A percentile compares a stretch with the other conserved stretches of the same genome.
phyloP scores from a whole-genome alignment of 2,113 vertebrate genomes.

The Lutjanus erythropterus region DNA sequence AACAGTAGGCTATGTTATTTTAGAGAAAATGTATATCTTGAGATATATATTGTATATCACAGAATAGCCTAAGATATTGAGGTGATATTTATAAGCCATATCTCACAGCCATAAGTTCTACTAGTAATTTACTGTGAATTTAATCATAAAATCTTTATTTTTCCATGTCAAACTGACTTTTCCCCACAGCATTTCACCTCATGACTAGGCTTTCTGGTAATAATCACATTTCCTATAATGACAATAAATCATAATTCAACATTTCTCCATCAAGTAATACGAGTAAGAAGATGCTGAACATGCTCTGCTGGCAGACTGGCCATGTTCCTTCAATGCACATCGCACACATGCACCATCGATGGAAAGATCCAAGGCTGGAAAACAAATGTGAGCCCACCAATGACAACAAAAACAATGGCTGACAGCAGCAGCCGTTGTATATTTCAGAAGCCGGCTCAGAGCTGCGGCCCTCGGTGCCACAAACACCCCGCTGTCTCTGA shows the following conservation, averaged over 20 bases:
- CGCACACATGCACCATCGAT: conserved; percentile 11
- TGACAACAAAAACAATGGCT: conserved; percentile 85
- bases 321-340: neutral
- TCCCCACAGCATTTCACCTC: neutral
- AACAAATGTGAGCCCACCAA: conserved; percentile 61
- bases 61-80: too few relatives aligned
- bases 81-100: too few relatives aligned
- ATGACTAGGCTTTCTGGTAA: neutral
- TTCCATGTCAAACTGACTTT: neutral
- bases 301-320: neutral
- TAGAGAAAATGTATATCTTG: too few relatives aligned
- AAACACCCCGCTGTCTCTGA: neutral
- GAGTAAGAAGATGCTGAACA: neutral
- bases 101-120: too few relatives aligned
- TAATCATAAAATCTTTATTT: neutral
- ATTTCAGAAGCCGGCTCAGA: conserved; percentile 30
- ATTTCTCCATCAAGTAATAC: too few relatives aligned
- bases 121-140: neutral
- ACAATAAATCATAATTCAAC: neutral
- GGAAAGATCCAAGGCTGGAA: conserved; percentile 23
- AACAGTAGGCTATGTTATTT: too few relatives aligned
- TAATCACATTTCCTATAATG: neutral
- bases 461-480: conserved; percentile 37
- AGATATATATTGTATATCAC: too few relatives aligned
- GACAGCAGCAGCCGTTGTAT: conserved; percentile 60